Evolutionary conservation across 2,113 vertebrate genomes (phyloP).

Genomic region (Podiceps cristatus): DNA sequence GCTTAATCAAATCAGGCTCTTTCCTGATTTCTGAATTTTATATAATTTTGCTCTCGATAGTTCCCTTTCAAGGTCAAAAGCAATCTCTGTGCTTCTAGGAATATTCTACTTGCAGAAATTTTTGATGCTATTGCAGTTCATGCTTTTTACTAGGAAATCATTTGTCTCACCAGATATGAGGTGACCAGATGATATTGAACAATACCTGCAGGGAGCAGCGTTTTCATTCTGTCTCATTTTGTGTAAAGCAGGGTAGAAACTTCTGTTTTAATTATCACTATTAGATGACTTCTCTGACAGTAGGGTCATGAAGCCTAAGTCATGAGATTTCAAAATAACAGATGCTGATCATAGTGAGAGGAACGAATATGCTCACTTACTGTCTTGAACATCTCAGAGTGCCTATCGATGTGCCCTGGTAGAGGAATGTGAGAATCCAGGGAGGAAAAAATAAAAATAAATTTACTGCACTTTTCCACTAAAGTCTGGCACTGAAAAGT

Average conservation of each 20-base stretch:
- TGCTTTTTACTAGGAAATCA: background rate
- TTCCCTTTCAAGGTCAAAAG: constrained; percentile 47
- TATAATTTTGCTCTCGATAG: background rate
- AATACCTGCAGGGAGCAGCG: background rate
- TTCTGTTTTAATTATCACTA: background rate
- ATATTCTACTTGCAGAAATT: background rate
- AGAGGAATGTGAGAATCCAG: background rate
- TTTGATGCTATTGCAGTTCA: background rate
- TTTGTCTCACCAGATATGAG: background rate
- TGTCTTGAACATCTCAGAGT: background rate
- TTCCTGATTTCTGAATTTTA: constrained; percentile 7
- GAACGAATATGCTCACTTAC: background rate
- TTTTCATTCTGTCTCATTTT: background rate
- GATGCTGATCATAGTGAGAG: background rate
- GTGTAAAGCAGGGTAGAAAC: background rate
- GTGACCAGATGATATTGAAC: background rate
- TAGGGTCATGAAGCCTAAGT: background rate
- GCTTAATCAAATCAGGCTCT: constrained; percentile 6
- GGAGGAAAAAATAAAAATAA: background rate
- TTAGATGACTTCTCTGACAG: background rate
- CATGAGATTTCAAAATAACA: background rate
- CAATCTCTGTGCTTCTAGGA: constrained; percentile 11
- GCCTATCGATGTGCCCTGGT: background rate
- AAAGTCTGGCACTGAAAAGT: background rate
- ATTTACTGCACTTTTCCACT: background rate